Conservation (phyloP, 2,888 invertebrate genomes). For the Heliothis peltigera region DNA sequence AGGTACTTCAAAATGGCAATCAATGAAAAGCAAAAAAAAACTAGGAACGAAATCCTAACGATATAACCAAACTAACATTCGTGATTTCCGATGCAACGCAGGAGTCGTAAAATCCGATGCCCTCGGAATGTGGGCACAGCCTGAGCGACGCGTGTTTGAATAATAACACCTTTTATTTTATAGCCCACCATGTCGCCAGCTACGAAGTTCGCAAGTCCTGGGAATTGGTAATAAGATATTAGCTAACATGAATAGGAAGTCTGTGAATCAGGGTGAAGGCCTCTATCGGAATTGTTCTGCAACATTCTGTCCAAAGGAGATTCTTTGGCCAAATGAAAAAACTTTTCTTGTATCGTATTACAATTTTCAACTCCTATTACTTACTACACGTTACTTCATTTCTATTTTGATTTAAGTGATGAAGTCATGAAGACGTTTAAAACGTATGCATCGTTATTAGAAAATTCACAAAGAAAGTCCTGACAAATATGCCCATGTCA, state of each 20-base stretch:
- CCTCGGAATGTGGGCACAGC: conserved; percentile 65
- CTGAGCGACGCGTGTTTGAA: conserved; percentile 61
- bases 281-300: neutral
- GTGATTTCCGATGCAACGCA: conserved; percentile 64
- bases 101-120: conserved; percentile 72
- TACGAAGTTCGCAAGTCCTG: conserved; percentile 42
- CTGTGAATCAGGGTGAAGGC: conserved; percentile 1
- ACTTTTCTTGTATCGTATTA: too few relatives aligned
- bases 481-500: neutral
- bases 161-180: conserved; percentile 70
- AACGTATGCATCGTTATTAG: too few relatives aligned
- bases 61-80: conserved; percentile 41
- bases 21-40: neutral
- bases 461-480: neutral
- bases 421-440: too few relatives aligned
- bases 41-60: neutral
- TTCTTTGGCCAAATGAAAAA: too few relatives aligned
- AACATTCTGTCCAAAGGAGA: neutral
- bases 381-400: too few relatives aligned
- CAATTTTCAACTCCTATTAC: too few relatives aligned
- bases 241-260: conserved; percentile 28
- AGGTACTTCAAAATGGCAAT: neutral
- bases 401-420: too few relatives aligned
- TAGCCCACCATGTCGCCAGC: conserved; percentile 48
- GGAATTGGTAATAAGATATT: conserved; percentile 39